Evolutionary conservation across 2,113 vertebrate genomes (phyloP), one percentile per base, ranked within the genome.

Genomic region (Panthera leo): DNA sequence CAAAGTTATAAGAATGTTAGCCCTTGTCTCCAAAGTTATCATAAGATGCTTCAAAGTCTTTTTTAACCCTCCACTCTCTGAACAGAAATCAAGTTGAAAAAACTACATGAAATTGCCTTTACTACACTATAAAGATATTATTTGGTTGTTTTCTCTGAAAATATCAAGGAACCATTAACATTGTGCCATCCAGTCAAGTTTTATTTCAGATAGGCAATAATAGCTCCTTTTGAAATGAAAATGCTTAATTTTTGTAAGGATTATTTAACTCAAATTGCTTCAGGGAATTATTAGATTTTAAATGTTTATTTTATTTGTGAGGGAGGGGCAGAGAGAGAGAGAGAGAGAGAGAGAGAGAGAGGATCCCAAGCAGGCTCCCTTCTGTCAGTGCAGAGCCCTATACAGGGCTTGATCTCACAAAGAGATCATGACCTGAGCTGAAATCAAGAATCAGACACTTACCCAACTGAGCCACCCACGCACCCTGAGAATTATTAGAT

Each of bases 171-270:
- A 92, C 42, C 23, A 8, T 87, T 61, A 80, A 63, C 4, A 45
- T 15, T 19, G 27, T 34, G 91, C 13, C 21, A 36, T 53, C 45
- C n/a, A 85, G 16, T 65, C 39, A 94, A 23, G 9, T 42, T 78
- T 36, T 67, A 70, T 96, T 95, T 90, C 25, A 48, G 8, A 15
- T 4, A 11, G 1, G 68, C 45, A 45, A 45, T 45, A 45, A 45
- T 45, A 36, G 36, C 45, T 83, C 53, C 48, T 96, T 93, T 88
- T 78, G 79, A 97, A 96, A 86, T 78, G 13, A 21, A 95, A 71
- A 84, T 70, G 16, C 4, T 89, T 93, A 76, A 51, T 85, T 97
- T 95, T 89, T 61, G 13, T 83, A 85, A 93, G 7, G n/a, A 67
- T 45, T 79, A 19, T 58, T 92, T 80, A 94, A 82, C 29, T 82